phyloP scores from a whole-genome alignment of 23 tunicate genomes.

The Ascidia mentula region DNA sequence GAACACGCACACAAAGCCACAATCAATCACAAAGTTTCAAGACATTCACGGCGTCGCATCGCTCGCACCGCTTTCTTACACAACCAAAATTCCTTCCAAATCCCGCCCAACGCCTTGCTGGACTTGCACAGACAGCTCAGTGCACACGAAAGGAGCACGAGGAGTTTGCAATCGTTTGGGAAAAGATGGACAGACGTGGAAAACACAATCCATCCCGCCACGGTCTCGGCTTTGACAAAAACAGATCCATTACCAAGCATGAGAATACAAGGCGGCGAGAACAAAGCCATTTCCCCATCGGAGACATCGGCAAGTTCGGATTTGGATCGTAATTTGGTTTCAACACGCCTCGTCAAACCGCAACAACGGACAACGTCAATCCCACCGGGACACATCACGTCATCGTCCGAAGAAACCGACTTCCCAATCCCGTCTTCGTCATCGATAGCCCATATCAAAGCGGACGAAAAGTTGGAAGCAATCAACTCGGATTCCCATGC shows the following conservation, averaged over 20 bases:
- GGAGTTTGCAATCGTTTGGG: neutral
- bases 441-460: neutral
- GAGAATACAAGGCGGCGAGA: neutral
- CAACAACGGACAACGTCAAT: neutral
- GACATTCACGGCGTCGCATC: neutral
- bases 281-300: neutral
- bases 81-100: neutral
- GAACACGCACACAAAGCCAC: neutral
- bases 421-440: neutral
- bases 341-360: neutral
- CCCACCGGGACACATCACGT: neutral
- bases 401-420: neutral
- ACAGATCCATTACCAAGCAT: too few species aligned
- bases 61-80: neutral
- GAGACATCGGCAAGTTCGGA: neutral
- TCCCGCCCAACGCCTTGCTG: neutral
- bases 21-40: neutral
- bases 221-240: neutral
- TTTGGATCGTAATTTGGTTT: slow-evolving; percentile 1
- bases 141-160: neutral
- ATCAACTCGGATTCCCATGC: neutral
- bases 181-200: neutral
- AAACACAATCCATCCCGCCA: neutral
- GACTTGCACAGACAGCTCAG: neutral
- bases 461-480: neutral